Evolutionary conservation across 2,888 invertebrate species (phyloP).

Genomic region (Torymus aiolomorphi): DNA sequence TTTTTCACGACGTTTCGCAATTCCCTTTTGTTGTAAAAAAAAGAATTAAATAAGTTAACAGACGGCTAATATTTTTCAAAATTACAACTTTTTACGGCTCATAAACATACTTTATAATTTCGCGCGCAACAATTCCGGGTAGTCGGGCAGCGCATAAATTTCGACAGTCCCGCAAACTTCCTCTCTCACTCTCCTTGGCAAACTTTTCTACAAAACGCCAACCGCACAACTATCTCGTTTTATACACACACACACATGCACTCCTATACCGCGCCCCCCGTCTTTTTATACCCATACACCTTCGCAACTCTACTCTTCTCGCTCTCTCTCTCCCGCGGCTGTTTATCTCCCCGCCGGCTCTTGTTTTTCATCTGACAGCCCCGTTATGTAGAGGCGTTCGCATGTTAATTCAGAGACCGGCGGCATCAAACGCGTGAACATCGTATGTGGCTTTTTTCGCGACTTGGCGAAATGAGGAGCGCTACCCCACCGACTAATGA

Average conservation of each 20-base stretch:
- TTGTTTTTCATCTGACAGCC: slow-evolving; percentile 13
- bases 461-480: slow-evolving; percentile 23
- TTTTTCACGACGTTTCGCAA: too few species aligned
- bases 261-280: too few species aligned
- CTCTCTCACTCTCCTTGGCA: background rate
- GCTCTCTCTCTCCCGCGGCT: background rate
- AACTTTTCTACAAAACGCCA: too few species aligned
- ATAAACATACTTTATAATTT: background rate
- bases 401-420: slow-evolving; percentile 9
- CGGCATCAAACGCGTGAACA: too few species aligned
- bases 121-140: background rate
- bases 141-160: background rate
- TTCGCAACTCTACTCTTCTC: too few species aligned
- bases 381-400: slow-evolving; percentile 10
- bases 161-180: background rate
- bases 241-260: too few species aligned
- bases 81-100: too few species aligned
- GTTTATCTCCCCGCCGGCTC: slow-evolving; percentile 8
- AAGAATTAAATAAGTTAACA: too few species aligned
- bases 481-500: background rate
- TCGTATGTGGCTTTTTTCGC: background rate
- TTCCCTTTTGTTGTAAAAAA: too few species aligned
- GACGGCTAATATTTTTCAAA: background rate
- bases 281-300: too few species aligned
- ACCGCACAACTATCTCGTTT: too few species aligned